phyloP scores from a whole-genome alignment of 2,113 vertebrate species.

The Sterna hirundo region DNA sequence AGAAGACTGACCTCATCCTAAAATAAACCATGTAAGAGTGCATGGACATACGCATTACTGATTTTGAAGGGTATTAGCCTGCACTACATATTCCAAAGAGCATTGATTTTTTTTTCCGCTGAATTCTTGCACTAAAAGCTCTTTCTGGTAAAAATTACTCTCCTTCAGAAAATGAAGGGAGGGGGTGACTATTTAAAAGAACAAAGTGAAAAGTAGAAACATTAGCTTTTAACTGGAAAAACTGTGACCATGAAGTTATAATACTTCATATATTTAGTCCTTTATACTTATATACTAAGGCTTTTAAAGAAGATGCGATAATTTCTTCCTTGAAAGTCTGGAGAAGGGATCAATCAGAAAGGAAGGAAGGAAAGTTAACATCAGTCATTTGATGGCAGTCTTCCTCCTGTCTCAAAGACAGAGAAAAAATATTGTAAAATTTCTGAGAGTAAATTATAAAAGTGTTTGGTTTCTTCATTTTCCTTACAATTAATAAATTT shows the following conservation, averaged over 20 bases:
- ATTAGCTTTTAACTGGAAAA: not conserved
- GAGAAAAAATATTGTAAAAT: not conserved
- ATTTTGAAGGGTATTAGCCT: not conserved
- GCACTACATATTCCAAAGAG: not conserved
- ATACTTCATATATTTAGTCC: too few species aligned
- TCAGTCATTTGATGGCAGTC: not conserved
- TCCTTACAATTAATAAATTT: not conserved
- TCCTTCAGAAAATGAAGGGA: not conserved
- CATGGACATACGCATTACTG: not conserved
- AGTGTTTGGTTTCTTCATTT: not conserved
- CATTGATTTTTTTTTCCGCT: fast-evolving
- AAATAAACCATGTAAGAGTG: not conserved
- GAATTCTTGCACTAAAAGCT: not conserved
- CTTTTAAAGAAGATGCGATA: not conserved
- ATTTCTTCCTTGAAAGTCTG: not conserved
- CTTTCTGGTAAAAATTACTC: not conserved
- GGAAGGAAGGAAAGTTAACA: not conserved
- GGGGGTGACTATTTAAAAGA: not conserved
- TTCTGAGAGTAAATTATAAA: not conserved
- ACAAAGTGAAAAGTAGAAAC: not conserved
- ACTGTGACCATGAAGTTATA: not conserved
- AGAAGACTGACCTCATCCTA: not conserved
- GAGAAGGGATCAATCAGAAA: not conserved
- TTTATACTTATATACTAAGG: too few species aligned
- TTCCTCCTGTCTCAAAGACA: not conserved